A percentile compares a stretch with the other conserved stretches of the same genome.
Evolutionary conservation across 37 sponge, comb jelly and placozoan genomes (phyloP).

Genomic region (Ianthella basta): DNA sequence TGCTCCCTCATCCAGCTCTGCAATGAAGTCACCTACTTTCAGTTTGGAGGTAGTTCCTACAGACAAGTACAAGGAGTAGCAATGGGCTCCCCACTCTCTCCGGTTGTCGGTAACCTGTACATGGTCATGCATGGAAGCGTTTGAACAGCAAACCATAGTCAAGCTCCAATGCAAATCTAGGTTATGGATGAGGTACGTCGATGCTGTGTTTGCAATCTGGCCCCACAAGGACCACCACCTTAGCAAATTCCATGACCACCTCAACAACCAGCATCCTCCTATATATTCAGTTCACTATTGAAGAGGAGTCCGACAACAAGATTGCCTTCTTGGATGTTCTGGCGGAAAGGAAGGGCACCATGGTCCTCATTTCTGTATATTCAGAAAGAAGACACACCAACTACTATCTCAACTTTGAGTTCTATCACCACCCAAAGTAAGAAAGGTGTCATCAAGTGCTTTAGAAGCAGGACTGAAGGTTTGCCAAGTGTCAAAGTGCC

Average conservation of each 20-base stretch:
- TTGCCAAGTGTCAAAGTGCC: background rate
- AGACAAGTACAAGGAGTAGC: slow-evolving; percentile 1
- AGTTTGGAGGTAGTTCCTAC: background rate
- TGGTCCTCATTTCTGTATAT: background rate
- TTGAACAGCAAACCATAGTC: no score
- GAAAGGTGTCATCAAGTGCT: background rate
- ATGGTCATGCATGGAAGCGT: no score
- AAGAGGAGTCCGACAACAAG: no score
- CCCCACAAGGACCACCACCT: background rate
- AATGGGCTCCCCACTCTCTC: background rate
- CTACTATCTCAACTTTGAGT: background rate
- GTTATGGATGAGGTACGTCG: no score
- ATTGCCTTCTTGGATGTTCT: background rate
- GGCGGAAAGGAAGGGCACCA: background rate
- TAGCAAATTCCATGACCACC: background rate
- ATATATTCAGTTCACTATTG: background rate
- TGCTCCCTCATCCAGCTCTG: slow-evolving; percentile 5
- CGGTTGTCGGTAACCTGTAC: no score
- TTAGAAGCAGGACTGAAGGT: background rate
- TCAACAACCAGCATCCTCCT: background rate
- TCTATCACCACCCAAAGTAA: background rate
- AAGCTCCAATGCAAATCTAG: no score
- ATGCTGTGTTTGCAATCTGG: background rate
- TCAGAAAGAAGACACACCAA: background rate
- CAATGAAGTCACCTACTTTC: slow-evolving; percentile 7